A percentile compares a stretch with the other conserved stretches of the same genome.
Conservation (phyloP, 2,797 vertebrate genomes). For the Cyclopterus lumpus region DNA sequence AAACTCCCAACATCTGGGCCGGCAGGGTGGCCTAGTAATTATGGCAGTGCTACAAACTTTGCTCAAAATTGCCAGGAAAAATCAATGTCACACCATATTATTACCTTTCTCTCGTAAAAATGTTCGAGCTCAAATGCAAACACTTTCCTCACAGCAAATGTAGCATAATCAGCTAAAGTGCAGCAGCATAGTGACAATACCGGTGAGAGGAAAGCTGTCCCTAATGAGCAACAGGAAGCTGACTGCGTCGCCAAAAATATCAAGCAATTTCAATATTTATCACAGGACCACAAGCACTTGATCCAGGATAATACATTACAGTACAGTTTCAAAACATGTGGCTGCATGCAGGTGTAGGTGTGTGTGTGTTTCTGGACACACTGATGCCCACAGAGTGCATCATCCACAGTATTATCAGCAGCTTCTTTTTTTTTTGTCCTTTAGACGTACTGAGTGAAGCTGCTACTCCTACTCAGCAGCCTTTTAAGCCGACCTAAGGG, state of each 20-base stretch:
- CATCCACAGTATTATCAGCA: slow-evolving; percentile 27
- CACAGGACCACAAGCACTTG: neutral
- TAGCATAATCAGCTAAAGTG: slow-evolving; percentile 25
- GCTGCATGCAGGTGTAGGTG: slow-evolving; percentile 16
- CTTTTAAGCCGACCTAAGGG: slow-evolving; percentile 52
- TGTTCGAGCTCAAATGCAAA: slow-evolving; percentile 46
- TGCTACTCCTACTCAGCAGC: slow-evolving; percentile 47
- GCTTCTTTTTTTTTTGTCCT: slow-evolving; percentile 20
- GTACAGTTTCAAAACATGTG: neutral
- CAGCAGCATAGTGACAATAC: slow-evolving; percentile 19
- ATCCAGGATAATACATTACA: neutral
- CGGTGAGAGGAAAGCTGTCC: slow-evolving; percentile 7
- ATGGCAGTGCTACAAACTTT: slow-evolving; percentile 34
- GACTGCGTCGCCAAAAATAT: slow-evolving; percentile 8
- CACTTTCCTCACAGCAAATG: slow-evolving; percentile 38
- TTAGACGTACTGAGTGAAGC: slow-evolving; percentile 27
- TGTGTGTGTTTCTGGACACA: neutral
- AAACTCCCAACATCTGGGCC: slow-evolving; percentile 69
- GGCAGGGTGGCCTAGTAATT: slow-evolving; percentile 59
- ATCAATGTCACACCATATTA: slow-evolving; percentile 52
- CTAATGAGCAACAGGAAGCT: slow-evolving; percentile 18
- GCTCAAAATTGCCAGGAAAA: slow-evolving; percentile 48
- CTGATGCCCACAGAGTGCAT: slow-evolving; percentile 18
- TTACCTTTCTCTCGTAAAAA: slow-evolving; percentile 49
- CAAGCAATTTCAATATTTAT: slow-evolving; percentile 2